A percentile compares a stretch with the other conserved stretches of the same genome.
Conservation (phyloP, 2,888 invertebrate species). For the Bugulina stolonifera region DNA sequence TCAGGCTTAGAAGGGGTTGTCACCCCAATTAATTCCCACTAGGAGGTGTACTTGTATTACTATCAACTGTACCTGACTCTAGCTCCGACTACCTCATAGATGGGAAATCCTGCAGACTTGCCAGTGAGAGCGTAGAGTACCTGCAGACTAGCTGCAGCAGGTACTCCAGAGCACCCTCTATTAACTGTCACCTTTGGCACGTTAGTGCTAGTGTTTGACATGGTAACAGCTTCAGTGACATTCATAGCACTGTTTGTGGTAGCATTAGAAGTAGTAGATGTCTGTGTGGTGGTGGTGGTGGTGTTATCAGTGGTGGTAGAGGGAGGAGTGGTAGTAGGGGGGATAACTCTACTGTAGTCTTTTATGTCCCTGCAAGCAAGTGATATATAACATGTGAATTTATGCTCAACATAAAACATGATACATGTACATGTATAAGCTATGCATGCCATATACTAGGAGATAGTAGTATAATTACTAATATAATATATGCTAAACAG, state of each 20-base stretch:
- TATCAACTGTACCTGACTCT: constrained; percentile 42
- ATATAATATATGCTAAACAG: too few relatives aligned
- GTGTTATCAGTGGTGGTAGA: not conserved
- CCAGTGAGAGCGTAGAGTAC: constrained; percentile 44
- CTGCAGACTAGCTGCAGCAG: constrained; percentile 39
- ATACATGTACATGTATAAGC: too few relatives aligned
- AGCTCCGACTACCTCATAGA: constrained; percentile 42
- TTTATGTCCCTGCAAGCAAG: not conserved
- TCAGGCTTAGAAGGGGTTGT: too few relatives aligned
- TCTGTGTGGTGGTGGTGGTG: not conserved
- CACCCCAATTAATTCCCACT: too few relatives aligned
- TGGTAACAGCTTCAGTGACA: not conserved
- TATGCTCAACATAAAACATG: too few relatives aligned
- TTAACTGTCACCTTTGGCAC: constrained; percentile 29
- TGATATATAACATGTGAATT: too few relatives aligned
- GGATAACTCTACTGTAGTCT: not conserved
- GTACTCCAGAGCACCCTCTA: constrained; percentile 39
- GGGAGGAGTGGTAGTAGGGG: not conserved
- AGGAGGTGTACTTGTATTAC: not conserved
- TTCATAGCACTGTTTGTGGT: not conserved
- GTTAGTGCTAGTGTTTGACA: not conserved
- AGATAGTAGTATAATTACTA: too few relatives aligned
- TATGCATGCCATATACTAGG: too few relatives aligned
- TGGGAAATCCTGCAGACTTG: constrained; percentile 34
- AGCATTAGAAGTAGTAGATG: not conserved